Base-by-base conservation (phyloP, 2,797 vertebrate genomes). In the Nannoperca obscura region DNA sequence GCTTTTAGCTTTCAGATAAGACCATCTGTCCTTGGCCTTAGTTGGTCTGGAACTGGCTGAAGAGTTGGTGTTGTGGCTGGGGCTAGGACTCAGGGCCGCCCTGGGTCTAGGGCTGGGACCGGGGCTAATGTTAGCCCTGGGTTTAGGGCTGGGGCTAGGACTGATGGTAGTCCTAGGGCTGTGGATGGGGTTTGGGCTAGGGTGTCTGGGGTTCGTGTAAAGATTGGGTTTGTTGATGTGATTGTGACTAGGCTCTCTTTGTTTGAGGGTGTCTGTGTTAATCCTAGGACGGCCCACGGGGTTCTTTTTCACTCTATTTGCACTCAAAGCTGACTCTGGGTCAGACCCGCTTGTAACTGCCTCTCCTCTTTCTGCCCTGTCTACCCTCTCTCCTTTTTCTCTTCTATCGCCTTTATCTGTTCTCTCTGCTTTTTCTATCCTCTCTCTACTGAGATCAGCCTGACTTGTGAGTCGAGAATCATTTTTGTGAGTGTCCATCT, bases 1-100 rank as follows among this genome's bases (percentile, higher is more conserved):
- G 89, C 92, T 95, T 91, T 96, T 97, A 64, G 94, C 94, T 92
- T 99, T 98, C 90, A 96, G 96, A 91, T 97, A 97, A 4, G 96
- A 96, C 96, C 96, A 98, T 71, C 97, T 96, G 82, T 97, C 96
- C 87, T 98, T 98, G 38, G 95, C 93, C 80, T 97, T 99, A 47
- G 94, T 95, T 68, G 96, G 95, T 73, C 97, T 97, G 4, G 84
- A 91, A 61, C 81, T 89, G 27, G 78, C 62, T 42, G 66, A 81
- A 46, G 91, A 90, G 83, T 80, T 88, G 70, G 82, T 85, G 83
- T 85, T 87, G 76, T 88, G 89, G 66, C 87, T 89, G 7, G 87
- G 88, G 32, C 86, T 91, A 0, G 89, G 89, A 86, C 89, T 92
- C 58, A 88, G 54, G 57, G 87, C 65, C 0, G 7, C 1, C 59